A percentile compares a stretch with the other conserved stretches of the same genome.
These are phyloP conservation scores for Rutpela maculata DNA, from an alignment of 2,888 invertebrate genomes.

Conservation along the genomic window DNA sequence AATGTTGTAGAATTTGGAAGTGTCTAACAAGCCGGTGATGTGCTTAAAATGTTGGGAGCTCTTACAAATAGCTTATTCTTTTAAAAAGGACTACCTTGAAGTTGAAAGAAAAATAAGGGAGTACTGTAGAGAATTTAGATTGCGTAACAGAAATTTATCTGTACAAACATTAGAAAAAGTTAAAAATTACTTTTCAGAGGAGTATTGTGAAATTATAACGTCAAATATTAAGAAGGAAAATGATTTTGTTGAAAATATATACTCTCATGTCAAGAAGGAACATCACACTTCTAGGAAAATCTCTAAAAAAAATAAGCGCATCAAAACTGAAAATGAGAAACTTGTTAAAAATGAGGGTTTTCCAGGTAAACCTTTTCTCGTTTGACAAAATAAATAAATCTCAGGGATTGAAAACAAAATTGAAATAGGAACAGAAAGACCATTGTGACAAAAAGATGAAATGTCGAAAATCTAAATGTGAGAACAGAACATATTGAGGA, in stretches of 20 bases:
- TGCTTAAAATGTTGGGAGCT: conserved; percentile 48
- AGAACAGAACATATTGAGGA: too few relatives aligned
- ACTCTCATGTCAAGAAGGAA: not conserved
- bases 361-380: not conserved
- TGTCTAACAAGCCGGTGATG: conserved; percentile 44
- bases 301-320: not conserved
- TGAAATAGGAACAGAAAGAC: too few relatives aligned
- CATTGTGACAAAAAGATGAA: too few relatives aligned
- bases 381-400: too few relatives aligned
- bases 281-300: not conserved
- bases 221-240: conserved; percentile 22
- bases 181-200: conserved; percentile 34
- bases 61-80: conserved; percentile 42
- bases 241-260: not conserved
- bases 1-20: conserved; percentile 18
- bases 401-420: too few relatives aligned
- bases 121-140: conserved; percentile 34
- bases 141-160: conserved; percentile 26
- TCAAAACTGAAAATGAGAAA: not conserved
- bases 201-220: conserved; percentile 2
- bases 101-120: conserved; percentile 40
- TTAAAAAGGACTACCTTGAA: conserved; percentile 45
- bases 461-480: too few relatives aligned
- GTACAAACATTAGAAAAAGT: conserved; percentile 28
- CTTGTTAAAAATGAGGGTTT: not conserved